phyloP scores from a whole-genome alignment of 2,888 invertebrate genomes.

The Deilephila porcellus region DNA sequence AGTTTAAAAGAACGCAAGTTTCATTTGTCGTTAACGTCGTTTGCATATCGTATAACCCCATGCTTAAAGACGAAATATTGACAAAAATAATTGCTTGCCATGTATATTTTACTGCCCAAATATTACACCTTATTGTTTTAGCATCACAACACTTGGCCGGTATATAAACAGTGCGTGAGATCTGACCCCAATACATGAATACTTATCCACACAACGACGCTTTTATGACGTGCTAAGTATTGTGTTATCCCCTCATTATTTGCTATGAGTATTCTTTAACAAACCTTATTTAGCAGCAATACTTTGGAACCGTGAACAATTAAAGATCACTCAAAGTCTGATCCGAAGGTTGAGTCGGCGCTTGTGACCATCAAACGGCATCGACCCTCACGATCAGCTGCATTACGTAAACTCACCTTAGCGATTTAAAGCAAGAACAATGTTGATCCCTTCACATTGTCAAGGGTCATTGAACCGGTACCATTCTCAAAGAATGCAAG shows the following conservation, averaged over 20 bases:
- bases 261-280: conserved; percentile 23
- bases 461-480: conserved; percentile 79
- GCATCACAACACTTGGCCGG: conserved; percentile 59
- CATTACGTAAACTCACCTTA: conserved; percentile 72
- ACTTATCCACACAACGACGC: conserved; percentile 65
- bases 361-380: conserved; percentile 60
- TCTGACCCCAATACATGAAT: conserved; percentile 74
- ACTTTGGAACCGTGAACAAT: neutral
- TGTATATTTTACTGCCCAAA: conserved; percentile 64
- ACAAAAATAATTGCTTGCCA: conserved; percentile 56
- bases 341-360: conserved; percentile 35
- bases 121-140: conserved; percentile 69
- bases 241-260: conserved; percentile 54
- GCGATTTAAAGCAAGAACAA: conserved; percentile 63
- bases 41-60: conserved; percentile 36
- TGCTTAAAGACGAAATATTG: conserved; percentile 58
- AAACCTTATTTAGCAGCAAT: neutral
- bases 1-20: conserved; percentile 37
- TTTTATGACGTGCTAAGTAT: conserved; percentile 56
- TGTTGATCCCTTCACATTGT: conserved; percentile 77
- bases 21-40: conserved; percentile 34
- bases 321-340: conserved; percentile 6
- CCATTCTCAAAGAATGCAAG: conserved; percentile 79
- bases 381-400: conserved; percentile 65
- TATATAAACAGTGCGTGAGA: conserved; percentile 66